Percentiles rank a stretch among this genome's conserved stretches.
Conservation (phyloP, 2,888 invertebrate species). For the Agrochola lota region DNA sequence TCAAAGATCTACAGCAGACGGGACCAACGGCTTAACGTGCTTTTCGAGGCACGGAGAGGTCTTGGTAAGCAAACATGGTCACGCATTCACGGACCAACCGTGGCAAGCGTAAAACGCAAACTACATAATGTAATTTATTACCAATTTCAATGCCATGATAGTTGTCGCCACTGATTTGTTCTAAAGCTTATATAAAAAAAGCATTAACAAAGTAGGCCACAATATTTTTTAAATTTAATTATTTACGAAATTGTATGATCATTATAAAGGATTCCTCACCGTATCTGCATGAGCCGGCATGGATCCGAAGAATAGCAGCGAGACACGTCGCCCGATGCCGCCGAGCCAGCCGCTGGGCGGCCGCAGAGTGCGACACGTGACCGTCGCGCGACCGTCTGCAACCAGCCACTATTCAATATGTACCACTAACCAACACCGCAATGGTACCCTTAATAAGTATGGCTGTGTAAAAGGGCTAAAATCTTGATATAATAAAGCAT, state of each 20-base stretch:
- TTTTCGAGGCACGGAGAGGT: too few relatives aligned
- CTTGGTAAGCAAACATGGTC: too few relatives aligned
- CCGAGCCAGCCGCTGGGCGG: slow-evolving; percentile 96
- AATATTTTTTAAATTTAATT: too few relatives aligned
- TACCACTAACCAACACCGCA: background rate
- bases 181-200: background rate
- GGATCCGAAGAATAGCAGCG: slow-evolving; percentile 95
- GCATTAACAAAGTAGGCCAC: background rate
- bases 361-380: slow-evolving; percentile 92
- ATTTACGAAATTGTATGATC: background rate
- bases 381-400: slow-evolving; percentile 92
- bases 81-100: too few relatives aligned
- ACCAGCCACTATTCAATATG: slow-evolving; percentile 51
- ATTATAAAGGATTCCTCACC: slow-evolving; percentile 78
- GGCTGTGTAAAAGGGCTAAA: background rate
- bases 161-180: background rate
- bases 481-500: background rate
- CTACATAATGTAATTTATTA: background rate
- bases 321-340: slow-evolving; percentile 95
- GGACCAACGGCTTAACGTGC: too few relatives aligned
- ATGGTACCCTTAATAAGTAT: background rate
- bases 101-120: background rate
- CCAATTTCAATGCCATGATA: background rate
- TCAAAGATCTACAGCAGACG: too few relatives aligned
- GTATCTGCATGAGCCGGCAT: slow-evolving; percentile 92